These are phyloP conservation scores for Eremobia ochroleuca DNA, from an alignment of 2,888 invertebrate genomes.

Conservation along the genomic window DNA sequence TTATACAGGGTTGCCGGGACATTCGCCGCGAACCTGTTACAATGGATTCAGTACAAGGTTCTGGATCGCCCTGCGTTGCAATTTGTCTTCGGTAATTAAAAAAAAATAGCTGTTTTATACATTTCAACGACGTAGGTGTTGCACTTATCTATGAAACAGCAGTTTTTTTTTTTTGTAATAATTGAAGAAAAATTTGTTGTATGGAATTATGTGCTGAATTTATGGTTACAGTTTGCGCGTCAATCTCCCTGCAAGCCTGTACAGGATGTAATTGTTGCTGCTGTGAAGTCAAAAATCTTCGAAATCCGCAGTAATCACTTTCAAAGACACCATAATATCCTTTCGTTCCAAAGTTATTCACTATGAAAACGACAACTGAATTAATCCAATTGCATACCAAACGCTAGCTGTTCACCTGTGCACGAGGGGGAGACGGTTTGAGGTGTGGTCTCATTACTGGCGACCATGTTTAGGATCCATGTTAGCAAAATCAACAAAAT, in stretches of 20 bases:
- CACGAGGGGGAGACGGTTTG: slow-evolving; percentile 28
- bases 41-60: background rate
- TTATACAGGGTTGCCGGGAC: too few species aligned
- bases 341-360: slow-evolving; percentile 1
- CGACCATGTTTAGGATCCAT: slow-evolving; percentile 8
- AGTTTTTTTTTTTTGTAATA: too few species aligned
- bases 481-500: background rate
- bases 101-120: background rate
- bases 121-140: too few species aligned
- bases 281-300: background rate
- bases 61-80: background rate
- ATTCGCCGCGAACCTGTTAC: background rate
- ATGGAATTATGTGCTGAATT: too few species aligned
- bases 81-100: background rate
- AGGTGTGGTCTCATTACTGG: slow-evolving; percentile 39
- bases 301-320: background rate
- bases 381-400: slow-evolving; percentile 61
- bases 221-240: too few species aligned
- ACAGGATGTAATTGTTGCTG: background rate
- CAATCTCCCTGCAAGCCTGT: too few species aligned
- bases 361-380: slow-evolving; percentile 27
- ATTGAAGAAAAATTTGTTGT: too few species aligned
- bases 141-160: too few species aligned
- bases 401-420: slow-evolving; percentile 58
- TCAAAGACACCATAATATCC: background rate